phyloP scores from a whole-genome alignment of 2,888 invertebrate genomes.

The Phalera bucephala region DNA sequence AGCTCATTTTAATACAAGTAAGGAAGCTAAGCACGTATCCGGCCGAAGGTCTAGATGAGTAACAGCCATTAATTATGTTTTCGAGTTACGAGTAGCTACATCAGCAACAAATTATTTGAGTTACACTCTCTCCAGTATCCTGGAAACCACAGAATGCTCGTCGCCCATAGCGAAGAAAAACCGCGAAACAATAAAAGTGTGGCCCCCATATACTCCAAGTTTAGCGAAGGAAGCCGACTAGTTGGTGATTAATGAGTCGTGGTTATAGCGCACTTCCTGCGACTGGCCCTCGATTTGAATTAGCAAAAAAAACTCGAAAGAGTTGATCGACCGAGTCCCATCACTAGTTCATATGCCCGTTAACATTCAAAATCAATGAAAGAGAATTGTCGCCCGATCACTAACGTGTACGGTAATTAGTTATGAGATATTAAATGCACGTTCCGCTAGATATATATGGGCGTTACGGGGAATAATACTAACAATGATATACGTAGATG shows the following conservation, averaged over 20 bases:
- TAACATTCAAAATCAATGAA: slow-evolving; percentile 33
- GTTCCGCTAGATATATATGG: slow-evolving; percentile 9
- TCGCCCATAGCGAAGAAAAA: slow-evolving; percentile 31
- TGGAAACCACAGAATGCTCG: slow-evolving; percentile 32
- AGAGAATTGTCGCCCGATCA: slow-evolving; percentile 22
- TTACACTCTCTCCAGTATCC: too few species aligned
- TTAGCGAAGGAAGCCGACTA: slow-evolving; percentile 53
- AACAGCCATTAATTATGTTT: too few species aligned
- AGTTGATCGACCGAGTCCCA: slow-evolving; percentile 42
- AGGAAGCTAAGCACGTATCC: slow-evolving; percentile 57
- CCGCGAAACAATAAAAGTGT: slow-evolving; percentile 63
- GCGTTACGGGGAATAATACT: slow-evolving; percentile 1
- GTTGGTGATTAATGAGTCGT: slow-evolving; percentile 54
- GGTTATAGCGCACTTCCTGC: slow-evolving; percentile 64
- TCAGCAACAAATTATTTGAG: too few species aligned
- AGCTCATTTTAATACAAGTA: slow-evolving; percentile 66
- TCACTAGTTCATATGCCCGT: slow-evolving; percentile 30
- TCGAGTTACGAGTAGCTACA: too few species aligned
- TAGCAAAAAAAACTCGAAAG: slow-evolving; percentile 41
- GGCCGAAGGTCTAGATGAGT: slow-evolving; percentile 59
- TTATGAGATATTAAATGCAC: slow-evolving; percentile 13
- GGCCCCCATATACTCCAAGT: slow-evolving; percentile 40
- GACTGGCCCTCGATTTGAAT: slow-evolving; percentile 24
- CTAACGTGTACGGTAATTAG: slow-evolving; percentile 15
- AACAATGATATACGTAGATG: slow-evolving; percentile 8